Percentiles rank a stretch among this genome's conserved stretches.
phyloP scores from a whole-genome alignment of 2,113 vertebrate species.

The Triplophysa dalaica region DNA sequence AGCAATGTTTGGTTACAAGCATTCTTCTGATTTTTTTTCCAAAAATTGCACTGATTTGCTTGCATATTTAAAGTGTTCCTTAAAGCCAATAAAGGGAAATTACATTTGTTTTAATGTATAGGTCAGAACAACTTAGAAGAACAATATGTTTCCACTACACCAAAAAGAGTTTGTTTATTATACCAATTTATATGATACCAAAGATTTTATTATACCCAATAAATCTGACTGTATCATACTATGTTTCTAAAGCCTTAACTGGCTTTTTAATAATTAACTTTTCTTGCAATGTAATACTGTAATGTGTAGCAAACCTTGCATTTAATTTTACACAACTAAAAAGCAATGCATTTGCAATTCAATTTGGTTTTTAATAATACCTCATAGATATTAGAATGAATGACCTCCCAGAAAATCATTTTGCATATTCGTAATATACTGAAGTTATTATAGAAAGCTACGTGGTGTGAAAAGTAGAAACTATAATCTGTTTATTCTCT shows the following conservation, averaged over 20 bases:
- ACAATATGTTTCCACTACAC: too few relatives aligned
- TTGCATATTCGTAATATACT: neutral
- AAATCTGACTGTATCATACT: neutral
- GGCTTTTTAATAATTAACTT: neutral
- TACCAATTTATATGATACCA: too few relatives aligned
- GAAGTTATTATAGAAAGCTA: neutral
- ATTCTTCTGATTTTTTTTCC: too few relatives aligned
- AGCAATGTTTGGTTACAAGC: too few relatives aligned
- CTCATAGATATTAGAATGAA: neutral
- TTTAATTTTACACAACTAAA: slow-evolving; percentile 1
- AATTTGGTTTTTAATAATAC: neutral
- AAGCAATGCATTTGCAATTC: neutral
- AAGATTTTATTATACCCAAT: neutral
- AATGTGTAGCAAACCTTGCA: neutral
- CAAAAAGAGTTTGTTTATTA: too few relatives aligned
- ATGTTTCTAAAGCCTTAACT: neutral
- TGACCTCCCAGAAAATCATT: neutral
- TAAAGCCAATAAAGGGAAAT: too few relatives aligned
- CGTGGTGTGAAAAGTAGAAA: neutral
- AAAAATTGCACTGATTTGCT: too few relatives aligned
- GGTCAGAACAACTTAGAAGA: too few relatives aligned
- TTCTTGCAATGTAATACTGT: neutral
- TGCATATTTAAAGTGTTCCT: too few relatives aligned
- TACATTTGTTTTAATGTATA: too few relatives aligned
- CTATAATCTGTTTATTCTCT: neutral